Evolutionary conservation across 2,888 invertebrate genomes (phyloP), one percentile per base, ranked within the genome.

Genomic region (Callinectes sapidus): DNA sequence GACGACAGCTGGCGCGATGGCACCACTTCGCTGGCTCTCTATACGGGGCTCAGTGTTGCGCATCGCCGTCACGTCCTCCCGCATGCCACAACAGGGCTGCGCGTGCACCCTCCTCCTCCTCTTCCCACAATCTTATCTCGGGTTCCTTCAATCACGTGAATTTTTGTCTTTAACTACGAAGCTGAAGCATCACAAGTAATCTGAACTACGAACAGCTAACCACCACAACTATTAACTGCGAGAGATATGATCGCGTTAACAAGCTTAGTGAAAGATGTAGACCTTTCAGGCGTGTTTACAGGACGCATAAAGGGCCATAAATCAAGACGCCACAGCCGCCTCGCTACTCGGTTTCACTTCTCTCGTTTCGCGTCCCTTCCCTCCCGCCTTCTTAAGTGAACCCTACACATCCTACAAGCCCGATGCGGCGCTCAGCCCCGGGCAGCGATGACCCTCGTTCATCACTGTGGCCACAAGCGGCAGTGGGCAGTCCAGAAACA

Each of bases 201-300:
- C 71, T 71, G 10, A n/a, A 71, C 28, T n/a, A 71, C n/a, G 71
- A 71, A n/a, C 28, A 28, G 28, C n/a, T 28, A 71, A 71, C 28
- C 71, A 71, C 71, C 28, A 71, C 71, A n/a, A 71, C 71, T 71
- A 71, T 71, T 71, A 71, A 28, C 28, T n/a, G n/a, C 28, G 71
- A 10, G 10, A 71, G 71, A 28, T 71, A 71, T n/a, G 71, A 71
- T 71, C 71, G 71, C 28, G 71, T 71, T 71, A 71, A 71, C 71
- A 71, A 28, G 71, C 71, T 28, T 28, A 28, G 71, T 71, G 71
- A 71, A n/a, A n/a, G 28, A 71, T 71, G 71, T 10, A n/a, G 71
- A 71, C 71, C 71, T 71, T 71, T 71, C 71, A 71, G n/a, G 71
- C 71, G 71, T 71, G 71, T 71, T 71, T 71, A 71, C 71, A 71